Base-by-base conservation (phyloP, 2,888 invertebrate species). In the Leptinotarsa tumamoca region DNA sequence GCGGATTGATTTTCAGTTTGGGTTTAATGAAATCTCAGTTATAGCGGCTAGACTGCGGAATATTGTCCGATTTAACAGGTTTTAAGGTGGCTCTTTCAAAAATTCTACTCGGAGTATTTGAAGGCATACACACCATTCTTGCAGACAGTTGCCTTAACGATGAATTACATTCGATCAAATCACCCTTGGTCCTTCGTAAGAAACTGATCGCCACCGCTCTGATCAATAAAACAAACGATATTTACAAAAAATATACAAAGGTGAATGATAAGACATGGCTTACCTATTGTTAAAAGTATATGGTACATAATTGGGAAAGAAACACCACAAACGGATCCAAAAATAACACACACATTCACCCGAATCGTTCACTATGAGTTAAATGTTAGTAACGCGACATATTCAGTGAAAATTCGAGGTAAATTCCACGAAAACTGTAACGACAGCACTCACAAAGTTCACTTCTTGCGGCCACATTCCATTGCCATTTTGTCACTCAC, bases 401-500 rank as follows among this genome's bases (percentile, higher is more conserved):
- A 81, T 85, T 85, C 82, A 82, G 80, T 79, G 78, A 81, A 79
- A 84, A 83, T 83, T 82, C 83, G 79, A 84, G 80, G 77, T 76
- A 80, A 83, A 82, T 82, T 80, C 77, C 78, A 78, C 79, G 81
- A 80, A 78, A 82, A 86, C 85, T 84, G 79, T 84, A 82, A 82
- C 82, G 85, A 87, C 87, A 87, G 87, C 85, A 87, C 85, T 85
- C 84, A 87, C 83, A 85, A 87, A 87, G 83, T 86, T 85, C 83
- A 85, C 82, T 84, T 84, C 84, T 84, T 85, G 80, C 84, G 84
- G 84, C 87, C 85, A 87, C 88, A 88, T 88, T 88, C 88, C 88
- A 87, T 88, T 88, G 89, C 89, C 89, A 89, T 89, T 88, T 89
- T 89, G 88, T 89, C 88, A 88, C 63, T 89, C 88, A 69, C 87